Base-by-base conservation (phyloP, 2,888 invertebrate species). In the Eupithecia subfuscata region DNA sequence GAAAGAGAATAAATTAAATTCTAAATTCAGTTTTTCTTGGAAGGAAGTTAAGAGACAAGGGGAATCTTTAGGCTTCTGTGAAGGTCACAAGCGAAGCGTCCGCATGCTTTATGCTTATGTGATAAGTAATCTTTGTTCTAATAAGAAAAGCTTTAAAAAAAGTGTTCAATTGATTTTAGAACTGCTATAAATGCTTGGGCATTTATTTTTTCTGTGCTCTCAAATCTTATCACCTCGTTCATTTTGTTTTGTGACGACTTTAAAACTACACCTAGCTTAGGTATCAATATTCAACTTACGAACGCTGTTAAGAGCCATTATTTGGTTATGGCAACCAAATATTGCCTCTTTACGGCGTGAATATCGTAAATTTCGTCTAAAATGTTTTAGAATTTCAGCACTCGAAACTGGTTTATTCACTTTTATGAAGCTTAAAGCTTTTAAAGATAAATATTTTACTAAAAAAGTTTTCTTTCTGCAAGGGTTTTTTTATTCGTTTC, bases 261-360 rank as follows among this genome's bases (percentile, higher is more conserved):
- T 68, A 56, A 60, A 43, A 34, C 11, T 12, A 37, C 37, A 40
- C 3, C 12, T 68, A 69, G 30, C 60, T 56, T n/a, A 22, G 11
- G 22, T 72, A 75, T 74, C 73, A 70, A 74, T 72, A 74, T 70
- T 78, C 68, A 43, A 75, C 60, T 67, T 68, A 60, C 70, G 67
- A 73, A 65, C 30, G 69, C 64, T 70, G 71, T 76, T 76, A 78
- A 30, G 30, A 30, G 30, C 2, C 30, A 30, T 30, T 30, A 30
- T 30, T 30, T 30, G 30, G 30, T 30, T 30, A 30, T 30, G 30
- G 30, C 30, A 30, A 30, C 30, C 68, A 74, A 74, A 70, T 76
- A 74, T 76, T 69, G 68, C 70, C 25, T 69, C 72, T 78, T 76
- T 74, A 78, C 74, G 70, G 72, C 68, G 22, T 52, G 56, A 67